Evolutionary conservation across 2,888 invertebrate species (phyloP), one percentile per base, ranked within the genome.

Genomic region (Ellobium chinense): DNA sequence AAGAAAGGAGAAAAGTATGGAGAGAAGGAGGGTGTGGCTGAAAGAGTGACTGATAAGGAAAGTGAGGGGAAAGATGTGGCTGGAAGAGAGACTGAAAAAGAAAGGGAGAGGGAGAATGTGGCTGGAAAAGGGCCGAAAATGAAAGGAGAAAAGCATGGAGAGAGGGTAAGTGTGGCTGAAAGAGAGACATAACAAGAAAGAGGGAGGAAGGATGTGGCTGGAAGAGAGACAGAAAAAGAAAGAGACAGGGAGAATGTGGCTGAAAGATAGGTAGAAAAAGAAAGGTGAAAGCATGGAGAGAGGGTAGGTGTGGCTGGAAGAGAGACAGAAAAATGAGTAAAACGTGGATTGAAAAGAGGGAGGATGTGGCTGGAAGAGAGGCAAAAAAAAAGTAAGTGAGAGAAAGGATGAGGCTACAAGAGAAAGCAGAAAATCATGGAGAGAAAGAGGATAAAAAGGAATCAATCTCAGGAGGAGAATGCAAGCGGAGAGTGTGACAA

Each of bases 121-220:
- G 37, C 31, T 18, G 69, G 18, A 27, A 36, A 34, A 39, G 39
- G 37, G 39, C 18, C 18, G 24, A 27, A 37, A 34, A 37, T n/a
- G 34, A 34, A 37, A 34, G 34, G n/a, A 69, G 24, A 37, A 34
- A 37, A 12, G 37, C 12, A 69, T 7, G 24, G 69, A 69, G 37
- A 69, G 39, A 69, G 39, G 34, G n/a, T 18, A 21, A 69, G 39
- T 21, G n/a, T 7, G 69, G 24, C 31, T 37, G 37, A 69, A n/a
- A 69, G 37, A 69, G 37, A 69, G 37, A 69, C 31, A 69, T 27
- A 69, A n/a, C 34, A n/a, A 69, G 46, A 37, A 39, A 69, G 69
- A 37, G 69, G 37, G 69, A 37, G 39, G 37, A 39, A 37, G 39
- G 37, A 24, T 31, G 69, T 21, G 69, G 37, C 37, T 37, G 69